Conservation (phyloP, 1,140 invertebrate genomes). For the Druon quercuslanigerum region DNA sequence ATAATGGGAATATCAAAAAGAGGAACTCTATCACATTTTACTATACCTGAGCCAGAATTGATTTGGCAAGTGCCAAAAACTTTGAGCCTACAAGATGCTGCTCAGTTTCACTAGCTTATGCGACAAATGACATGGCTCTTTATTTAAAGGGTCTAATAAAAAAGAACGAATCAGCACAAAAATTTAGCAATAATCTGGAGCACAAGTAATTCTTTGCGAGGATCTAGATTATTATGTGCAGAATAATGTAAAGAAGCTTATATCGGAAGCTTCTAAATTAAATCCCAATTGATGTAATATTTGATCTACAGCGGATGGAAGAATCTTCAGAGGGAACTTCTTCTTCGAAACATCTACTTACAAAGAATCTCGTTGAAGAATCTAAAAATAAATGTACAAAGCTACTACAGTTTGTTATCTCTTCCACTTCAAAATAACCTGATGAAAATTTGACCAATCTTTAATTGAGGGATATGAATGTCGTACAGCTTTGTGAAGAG, state of each 20-base stretch:
- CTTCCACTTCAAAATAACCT: slow-evolving; percentile 1
- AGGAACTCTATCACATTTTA: slow-evolving; percentile 89
- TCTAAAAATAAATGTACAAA: slow-evolving; percentile 31
- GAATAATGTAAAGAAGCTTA: slow-evolving; percentile 44
- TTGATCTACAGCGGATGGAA: too few species aligned
- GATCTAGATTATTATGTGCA: slow-evolving; percentile 61
- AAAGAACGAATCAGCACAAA: slow-evolving; percentile 72
- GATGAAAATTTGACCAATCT: background rate
- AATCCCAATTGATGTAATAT: too few species aligned
- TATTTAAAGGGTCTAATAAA: slow-evolving; percentile 81
- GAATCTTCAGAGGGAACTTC: slow-evolving; percentile 37
- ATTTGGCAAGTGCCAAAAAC: slow-evolving; percentile 83
- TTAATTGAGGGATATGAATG: background rate
- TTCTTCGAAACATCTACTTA: background rate
- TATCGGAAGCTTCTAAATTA: slow-evolving; percentile 36
- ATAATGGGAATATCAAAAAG: slow-evolving; percentile 85
- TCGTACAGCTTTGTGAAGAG: background rate
- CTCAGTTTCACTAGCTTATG: slow-evolving; percentile 74
- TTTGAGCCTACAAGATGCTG: slow-evolving; percentile 79
- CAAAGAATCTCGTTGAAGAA: slow-evolving; percentile 44
- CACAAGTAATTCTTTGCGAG: slow-evolving; percentile 33
- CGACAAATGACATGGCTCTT: slow-evolving; percentile 91
- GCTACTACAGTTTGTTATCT: slow-evolving; percentile 46
- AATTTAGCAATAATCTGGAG: slow-evolving; percentile 44
- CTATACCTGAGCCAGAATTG: slow-evolving; percentile 86